Percentiles rank a stretch among this genome's conserved stretches.
Evolutionary conservation across 2,113 vertebrate genomes (phyloP).

Genomic region (Lycaon pictus): DNA sequence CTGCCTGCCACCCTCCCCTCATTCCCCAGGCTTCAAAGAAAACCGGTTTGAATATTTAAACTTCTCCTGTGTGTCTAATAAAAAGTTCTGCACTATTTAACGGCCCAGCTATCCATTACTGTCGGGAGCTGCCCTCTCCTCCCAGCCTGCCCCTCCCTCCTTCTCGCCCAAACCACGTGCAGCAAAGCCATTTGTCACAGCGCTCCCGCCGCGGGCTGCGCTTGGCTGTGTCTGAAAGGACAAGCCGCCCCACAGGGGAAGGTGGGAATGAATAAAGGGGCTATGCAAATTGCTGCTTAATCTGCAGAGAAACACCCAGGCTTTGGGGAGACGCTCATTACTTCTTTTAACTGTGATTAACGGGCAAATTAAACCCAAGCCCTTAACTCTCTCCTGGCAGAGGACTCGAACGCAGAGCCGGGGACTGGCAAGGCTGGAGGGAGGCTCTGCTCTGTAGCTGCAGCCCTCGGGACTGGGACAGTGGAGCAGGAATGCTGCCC

Average conservation of each 20-base stretch:
- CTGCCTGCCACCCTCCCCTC: constrained; percentile 48
- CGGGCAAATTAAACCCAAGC: constrained; percentile 87
- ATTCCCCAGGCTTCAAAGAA: constrained; percentile 71
- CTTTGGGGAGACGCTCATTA: constrained; percentile 88
- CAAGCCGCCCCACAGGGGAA: constrained; percentile 78
- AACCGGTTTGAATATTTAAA: constrained; percentile 89
- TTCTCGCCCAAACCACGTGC: constrained; percentile 63
- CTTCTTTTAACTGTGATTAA: constrained; percentile 94
- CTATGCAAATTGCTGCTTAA: constrained; percentile 91
- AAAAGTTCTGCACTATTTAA: constrained; percentile 91
- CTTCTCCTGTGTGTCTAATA: constrained; percentile 90
- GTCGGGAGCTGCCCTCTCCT: constrained; percentile 83
- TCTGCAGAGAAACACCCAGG: constrained; percentile 87
- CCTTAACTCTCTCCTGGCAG: constrained; percentile 85
- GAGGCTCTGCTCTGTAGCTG: not conserved
- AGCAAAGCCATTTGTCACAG: constrained; percentile 90
- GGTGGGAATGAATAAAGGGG: constrained; percentile 86
- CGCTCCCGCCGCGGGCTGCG: constrained; percentile 83
- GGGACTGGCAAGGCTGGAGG: not conserved
- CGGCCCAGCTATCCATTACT: constrained; percentile 89
- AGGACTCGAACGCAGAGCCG: constrained; percentile 69
- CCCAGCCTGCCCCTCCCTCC: constrained; percentile 65
- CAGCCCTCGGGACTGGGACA: not conserved
- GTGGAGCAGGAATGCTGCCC: fast-evolving
- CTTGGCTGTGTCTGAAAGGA: constrained; percentile 87